Evolutionary conservation across 2,113 vertebrate genomes (phyloP).

Genomic region (Eclectus roratus): DNA sequence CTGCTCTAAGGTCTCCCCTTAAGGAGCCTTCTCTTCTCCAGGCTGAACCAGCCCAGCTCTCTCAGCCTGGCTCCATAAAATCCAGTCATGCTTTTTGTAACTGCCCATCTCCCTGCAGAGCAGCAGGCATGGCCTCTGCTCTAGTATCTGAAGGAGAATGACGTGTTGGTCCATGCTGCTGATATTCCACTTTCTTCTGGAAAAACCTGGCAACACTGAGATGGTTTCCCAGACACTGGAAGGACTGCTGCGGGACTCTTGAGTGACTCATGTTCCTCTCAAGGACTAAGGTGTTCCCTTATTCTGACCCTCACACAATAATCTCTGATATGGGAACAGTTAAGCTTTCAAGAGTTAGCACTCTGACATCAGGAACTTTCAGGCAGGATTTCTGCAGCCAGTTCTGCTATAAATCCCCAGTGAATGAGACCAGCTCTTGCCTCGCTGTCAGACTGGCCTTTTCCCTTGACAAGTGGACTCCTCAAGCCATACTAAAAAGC

Average conservation of each 20-base stretch:
- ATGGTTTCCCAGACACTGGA: neutral
- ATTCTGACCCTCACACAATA: neutral
- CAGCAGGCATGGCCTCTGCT: neutral
- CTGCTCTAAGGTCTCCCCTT: neutral
- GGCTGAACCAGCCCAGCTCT: neutral
- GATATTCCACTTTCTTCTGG: neutral
- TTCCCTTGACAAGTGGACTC: neutral
- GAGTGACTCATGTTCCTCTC: neutral
- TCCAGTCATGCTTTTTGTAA: neutral
- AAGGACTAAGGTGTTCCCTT: neutral
- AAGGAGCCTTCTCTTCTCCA: neutral
- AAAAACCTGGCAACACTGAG: neutral
- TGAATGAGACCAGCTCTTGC: neutral
- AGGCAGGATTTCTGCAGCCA: neutral
- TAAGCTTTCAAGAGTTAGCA: neutral
- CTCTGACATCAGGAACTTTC: neutral
- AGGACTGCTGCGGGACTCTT: neutral
- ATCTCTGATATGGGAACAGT: neutral
- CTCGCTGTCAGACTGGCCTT: neutral
- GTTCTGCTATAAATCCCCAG: neutral
- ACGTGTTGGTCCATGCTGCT: rapidly evolving
- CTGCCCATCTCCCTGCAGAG: neutral
- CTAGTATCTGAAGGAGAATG: neutral
- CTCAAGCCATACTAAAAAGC: neutral
- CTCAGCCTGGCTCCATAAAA: neutral